These are phyloP conservation scores for Chionoecetes opilio DNA, from an alignment of 1,140 invertebrate species.

Conservation along the genomic window DNA sequence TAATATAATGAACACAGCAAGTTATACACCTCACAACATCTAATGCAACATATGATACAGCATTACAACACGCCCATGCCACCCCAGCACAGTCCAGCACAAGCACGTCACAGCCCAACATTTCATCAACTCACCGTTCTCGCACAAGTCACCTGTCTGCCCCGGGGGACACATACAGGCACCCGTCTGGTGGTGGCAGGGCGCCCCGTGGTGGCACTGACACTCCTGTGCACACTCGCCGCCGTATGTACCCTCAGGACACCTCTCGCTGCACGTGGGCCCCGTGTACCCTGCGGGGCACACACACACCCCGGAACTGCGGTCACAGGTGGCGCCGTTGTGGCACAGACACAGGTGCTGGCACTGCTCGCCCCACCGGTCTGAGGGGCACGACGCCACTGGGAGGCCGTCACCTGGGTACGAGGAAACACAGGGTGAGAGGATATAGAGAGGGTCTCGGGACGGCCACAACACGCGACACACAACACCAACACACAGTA, in stretches of 20 bases:
- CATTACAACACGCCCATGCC: too few relatives aligned
- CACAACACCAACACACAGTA: neutral
- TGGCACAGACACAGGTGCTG: constrained; percentile 90
- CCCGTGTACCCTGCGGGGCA: constrained; percentile 94
- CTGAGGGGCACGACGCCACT: constrained; percentile 87
- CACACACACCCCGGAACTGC: constrained; percentile 90
- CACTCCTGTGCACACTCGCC: constrained; percentile 93
- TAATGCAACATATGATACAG: too few relatives aligned
- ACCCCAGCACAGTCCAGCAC: too few relatives aligned
- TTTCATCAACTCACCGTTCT: constrained; percentile 33
- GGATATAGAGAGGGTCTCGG: constrained; percentile 88
- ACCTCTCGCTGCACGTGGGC: constrained; percentile 90
- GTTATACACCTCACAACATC: too few relatives aligned
- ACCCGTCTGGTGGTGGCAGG: constrained; percentile 78
- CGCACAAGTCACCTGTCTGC: constrained; percentile 91
- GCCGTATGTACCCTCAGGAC: constrained; percentile 91
- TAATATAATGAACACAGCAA: too few relatives aligned
- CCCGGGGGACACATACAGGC: constrained; percentile 89
- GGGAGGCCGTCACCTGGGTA: neutral
- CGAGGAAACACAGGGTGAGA: constrained; percentile 84
- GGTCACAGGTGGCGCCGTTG: constrained; percentile 88
- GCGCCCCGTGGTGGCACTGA: constrained; percentile 89
- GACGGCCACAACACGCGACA: constrained; percentile 85
- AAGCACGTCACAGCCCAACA: too few relatives aligned
- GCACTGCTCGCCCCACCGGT: constrained; percentile 90